These are phyloP conservation scores for Caenorhabditis virilis DNA, from an alignment of 2,888 invertebrate species.

Conservation along the genomic window DNA sequence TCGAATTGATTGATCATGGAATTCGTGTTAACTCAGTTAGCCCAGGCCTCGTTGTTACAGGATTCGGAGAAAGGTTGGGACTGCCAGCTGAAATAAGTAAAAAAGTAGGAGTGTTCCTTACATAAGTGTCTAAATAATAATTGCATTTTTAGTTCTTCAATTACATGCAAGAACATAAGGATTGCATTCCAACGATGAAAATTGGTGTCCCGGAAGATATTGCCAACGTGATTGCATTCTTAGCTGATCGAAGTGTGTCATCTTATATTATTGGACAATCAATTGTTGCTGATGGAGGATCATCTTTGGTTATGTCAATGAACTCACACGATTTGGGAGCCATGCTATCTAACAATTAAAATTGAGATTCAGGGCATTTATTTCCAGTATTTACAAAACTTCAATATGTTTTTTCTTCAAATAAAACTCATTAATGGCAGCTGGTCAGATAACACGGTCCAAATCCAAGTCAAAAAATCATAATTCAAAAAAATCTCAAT, in stretches of 20 bases:
- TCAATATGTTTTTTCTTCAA: too few relatives aligned
- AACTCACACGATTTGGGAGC: conserved; percentile 11
- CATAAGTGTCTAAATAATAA: background rate
- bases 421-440: too few relatives aligned
- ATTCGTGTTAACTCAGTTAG: conserved; percentile 12
- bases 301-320: conserved; percentile 13
- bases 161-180: conserved; percentile 3
- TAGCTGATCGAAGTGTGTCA: conserved; percentile 21
- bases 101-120: background rate
- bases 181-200: conserved; percentile 15
- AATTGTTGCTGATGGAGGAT: conserved; percentile 22
- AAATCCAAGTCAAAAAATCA: too few relatives aligned
- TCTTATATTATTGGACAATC: conserved; percentile 26
- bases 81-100: conserved; percentile 3
- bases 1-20: conserved; percentile 7
- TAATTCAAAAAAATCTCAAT: too few relatives aligned
- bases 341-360: too few relatives aligned
- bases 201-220: conserved; percentile 18
- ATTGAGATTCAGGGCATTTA: too few relatives aligned
- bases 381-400: too few relatives aligned
- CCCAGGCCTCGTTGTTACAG: conserved; percentile 16
- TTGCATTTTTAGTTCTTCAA: conserved; percentile 19
- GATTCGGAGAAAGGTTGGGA: conserved; percentile 14
- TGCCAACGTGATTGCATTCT: conserved; percentile 17
- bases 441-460: too few relatives aligned